Percentiles rank a stretch among this genome's conserved stretches.
These are phyloP conservation scores for Mirounga angustirostris DNA, from an alignment of 2,113 vertebrate genomes.

Conservation along the genomic window DNA sequence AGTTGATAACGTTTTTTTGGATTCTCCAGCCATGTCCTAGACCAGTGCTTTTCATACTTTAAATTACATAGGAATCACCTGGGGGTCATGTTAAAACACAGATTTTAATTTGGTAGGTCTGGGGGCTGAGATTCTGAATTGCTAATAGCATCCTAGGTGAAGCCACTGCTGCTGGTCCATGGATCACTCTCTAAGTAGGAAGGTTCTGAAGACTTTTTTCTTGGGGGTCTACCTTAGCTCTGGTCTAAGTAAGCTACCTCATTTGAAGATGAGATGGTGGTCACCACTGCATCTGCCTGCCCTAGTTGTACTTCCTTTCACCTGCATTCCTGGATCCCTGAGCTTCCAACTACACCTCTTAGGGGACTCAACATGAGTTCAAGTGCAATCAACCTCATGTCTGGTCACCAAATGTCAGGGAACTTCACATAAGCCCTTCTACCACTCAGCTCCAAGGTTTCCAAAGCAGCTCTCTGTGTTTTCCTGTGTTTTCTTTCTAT, in stretches of 20 bases:
- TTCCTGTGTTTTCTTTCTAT: background rate
- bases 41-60: background rate
- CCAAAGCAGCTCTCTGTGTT: background rate
- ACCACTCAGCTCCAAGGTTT: background rate
- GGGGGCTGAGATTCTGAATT: background rate
- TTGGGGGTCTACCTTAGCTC: background rate
- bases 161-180: background rate
- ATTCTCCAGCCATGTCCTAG: background rate
- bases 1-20: background rate
- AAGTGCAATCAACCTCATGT: background rate
- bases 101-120: background rate
- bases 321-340: background rate
- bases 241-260: background rate
- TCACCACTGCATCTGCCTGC: background rate
- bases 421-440: background rate
- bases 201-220: background rate
- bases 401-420: background rate
- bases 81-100: background rate
- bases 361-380: background rate
- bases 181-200: background rate
- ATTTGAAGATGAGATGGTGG: background rate
- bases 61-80: background rate
- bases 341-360: background rate
- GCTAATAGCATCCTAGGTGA: background rate
- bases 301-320: background rate